Conservation (phyloP, 2,113 vertebrate species). For the Pteruthius melanotis region DNA sequence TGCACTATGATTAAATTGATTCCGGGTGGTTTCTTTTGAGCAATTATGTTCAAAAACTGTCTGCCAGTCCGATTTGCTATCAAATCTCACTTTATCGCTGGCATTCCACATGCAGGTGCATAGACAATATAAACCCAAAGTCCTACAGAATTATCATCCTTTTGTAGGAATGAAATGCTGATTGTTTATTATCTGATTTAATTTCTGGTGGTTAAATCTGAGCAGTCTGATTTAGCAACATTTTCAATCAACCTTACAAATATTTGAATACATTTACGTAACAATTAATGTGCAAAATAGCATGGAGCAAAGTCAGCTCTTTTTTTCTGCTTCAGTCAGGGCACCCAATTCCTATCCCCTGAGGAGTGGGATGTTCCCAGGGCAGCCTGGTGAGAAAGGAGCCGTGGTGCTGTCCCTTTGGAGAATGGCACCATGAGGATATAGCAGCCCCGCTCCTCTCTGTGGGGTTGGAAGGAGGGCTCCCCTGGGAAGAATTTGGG, state of each 20-base stretch:
- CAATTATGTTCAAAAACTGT: slow-evolving; percentile 72
- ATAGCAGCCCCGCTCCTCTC: background rate
- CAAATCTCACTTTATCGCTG: slow-evolving; percentile 58
- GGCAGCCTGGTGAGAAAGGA: background rate
- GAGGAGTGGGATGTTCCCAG: background rate
- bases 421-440: background rate
- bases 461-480: background rate
- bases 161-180: slow-evolving; percentile 37
- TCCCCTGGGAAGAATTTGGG: background rate
- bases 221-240: slow-evolving; percentile 31
- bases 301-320: background rate
- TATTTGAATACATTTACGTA: slow-evolving; percentile 6
- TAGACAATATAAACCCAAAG: slow-evolving; percentile 1
- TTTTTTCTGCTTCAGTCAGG: background rate
- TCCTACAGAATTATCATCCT: slow-evolving; percentile 38
- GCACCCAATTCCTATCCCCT: accelerated
- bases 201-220: slow-evolving; percentile 47
- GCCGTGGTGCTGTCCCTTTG: background rate
- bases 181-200: slow-evolving; percentile 65
- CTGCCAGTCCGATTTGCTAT: slow-evolving; percentile 74
- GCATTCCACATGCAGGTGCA: slow-evolving; percentile 42
- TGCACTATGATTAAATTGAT: slow-evolving; percentile 71
- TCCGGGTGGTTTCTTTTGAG: slow-evolving; percentile 66
- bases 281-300: background rate
- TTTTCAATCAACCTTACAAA: slow-evolving; percentile 49